Evolutionary conservation across 2,113 vertebrate genomes (phyloP), one percentile per base, ranked within the genome.

Genomic region (Poeciliopsis turrubarensis): DNA sequence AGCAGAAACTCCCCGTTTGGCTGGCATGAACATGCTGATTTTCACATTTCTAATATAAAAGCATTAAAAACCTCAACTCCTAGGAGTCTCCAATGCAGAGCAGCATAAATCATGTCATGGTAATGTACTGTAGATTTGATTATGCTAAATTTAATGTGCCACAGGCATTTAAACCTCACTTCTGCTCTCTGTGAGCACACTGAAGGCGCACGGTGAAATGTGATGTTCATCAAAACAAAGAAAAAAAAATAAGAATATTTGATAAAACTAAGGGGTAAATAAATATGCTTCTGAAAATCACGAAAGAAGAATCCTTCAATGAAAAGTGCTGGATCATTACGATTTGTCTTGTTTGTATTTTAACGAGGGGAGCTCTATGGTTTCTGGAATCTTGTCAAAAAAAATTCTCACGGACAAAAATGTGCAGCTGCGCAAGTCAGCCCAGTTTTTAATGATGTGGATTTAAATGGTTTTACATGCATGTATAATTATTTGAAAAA

Each of bases 21-120:
- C n/a, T 57, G 51, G 51, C 10, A 9, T 57, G 44, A 62, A 61
- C 67, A 69, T 66, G 47, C 37, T 37, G 11, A 63, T 79, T 68
- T 80, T 77, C 25, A 63, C 27, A 54, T 85, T 22, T 70, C 5
- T 32, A 25, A 75, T 73, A 67, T 15, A 39, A 72, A 73, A 75
- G 68, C 29, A 77, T 70, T 34, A 74, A 70, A 47, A 72, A 12
- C 15, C 9, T 47, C 65, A 27, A 72, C 81, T 80, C 75, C 15
- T 44, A 10, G 27, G 25, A 26, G 79, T 26, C 32, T 65, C 71
- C 83, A 83, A 73, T 62, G 51, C 71, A 72, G 75, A 72, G 73
- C 68, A 60, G 73, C 87, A 84, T 88, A 87, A 89, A 89, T 90
- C 82, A 88, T 73, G 79, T 81, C 78, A 72, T 62, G 64, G 71